A percentile compares a stretch with the other conserved stretches of the same genome.
phyloP scores from a whole-genome alignment of 92 coral and sea anemone genomes.

The Umimayanthus chanpuru region DNA sequence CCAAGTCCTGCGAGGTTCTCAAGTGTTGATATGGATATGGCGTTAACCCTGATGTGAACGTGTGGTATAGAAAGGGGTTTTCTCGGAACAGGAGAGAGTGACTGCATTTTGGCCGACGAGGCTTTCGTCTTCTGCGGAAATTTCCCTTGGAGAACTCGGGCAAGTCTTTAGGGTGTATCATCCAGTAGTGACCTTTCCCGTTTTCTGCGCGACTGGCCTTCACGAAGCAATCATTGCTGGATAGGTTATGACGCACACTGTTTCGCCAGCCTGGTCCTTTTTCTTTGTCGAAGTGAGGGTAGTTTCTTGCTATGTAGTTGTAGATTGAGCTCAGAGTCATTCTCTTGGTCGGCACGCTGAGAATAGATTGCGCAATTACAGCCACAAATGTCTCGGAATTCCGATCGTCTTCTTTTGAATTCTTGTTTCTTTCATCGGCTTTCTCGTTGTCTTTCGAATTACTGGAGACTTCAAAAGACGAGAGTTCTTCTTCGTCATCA shows the following conservation, averaged over 20 bases:
- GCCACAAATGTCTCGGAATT: conserved; percentile 97
- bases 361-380: conserved; percentile 92
- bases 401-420: conserved; percentile 78
- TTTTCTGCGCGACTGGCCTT: conserved; percentile 99
- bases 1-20: conserved; percentile 50
- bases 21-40: conserved; percentile 63
- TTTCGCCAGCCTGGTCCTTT: conserved; percentile 99
- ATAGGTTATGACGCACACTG: conserved; percentile 96
- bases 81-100: conserved; percentile 79
- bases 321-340: conserved; percentile 98
- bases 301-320: conserved; percentile 89
- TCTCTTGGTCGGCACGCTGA: conserved; percentile 95
- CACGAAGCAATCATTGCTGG: conserved; percentile 98
- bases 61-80: conserved; percentile 59
- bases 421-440: conserved; percentile 57
- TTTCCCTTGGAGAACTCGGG: conserved; percentile 98
- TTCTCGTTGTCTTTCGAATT: conserved; percentile 45
- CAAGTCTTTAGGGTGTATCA: conserved; percentile 97
- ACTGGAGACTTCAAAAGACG: conserved; percentile 29
- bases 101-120: conserved; percentile 92
- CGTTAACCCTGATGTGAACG: conserved; percentile 49
- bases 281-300: conserved; percentile 95
- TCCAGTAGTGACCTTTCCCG: conserved; percentile 99
- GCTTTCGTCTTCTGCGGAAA: conserved; percentile 91
- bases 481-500: conserved; percentile 35